Evolutionary conservation across 2,888 invertebrate genomes (phyloP), one percentile per base, ranked within the genome.

Genomic region (Andrena fulva): DNA sequence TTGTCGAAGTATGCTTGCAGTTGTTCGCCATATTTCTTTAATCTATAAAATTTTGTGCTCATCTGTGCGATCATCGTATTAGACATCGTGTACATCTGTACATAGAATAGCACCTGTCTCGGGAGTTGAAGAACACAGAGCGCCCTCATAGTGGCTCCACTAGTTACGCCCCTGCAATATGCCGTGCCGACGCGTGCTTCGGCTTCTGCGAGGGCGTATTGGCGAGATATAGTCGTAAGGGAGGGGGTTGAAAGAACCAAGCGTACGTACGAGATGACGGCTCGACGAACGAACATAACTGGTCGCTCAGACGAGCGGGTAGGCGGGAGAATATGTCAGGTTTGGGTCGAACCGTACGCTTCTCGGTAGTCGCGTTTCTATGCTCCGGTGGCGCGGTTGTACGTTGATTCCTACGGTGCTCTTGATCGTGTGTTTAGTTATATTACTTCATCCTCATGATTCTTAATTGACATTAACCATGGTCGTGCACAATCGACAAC

Each of bases 101-200:
- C 73, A 42, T 52, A 69, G 66, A 62, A 69, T 20, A 60, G 77
- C 82, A 85, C 73, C 74, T 80, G 80, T 31, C 68, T 72, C 59
- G 16, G 16, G 62, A 75, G 56, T 68, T 27, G 50, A 74, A 69
- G 52, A 56, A 60, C 62, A 20, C 16, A 66, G 71, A 76, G 85
- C 82, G 74, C 75, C 86, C 82, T 77, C 76, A 33, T 70, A 63
- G 63, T 56, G 85, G 69, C 76, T 64, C 71, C 79, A 59, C 77
- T 85, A 74, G 83, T 83, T 87, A 89, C 88, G 80, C 81, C 79
- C 82, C 89, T 89, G 87, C 70, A 69, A 88, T 86, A 90, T 84
- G 85, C 82, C 85, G 87, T 89, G 91, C 85, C 83, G 89, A 85
- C 88, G 88, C 88, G 88, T 88, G 88, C 81, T 87, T 82, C 80